Evolutionary conservation across 2,113 vertebrate genomes (phyloP), one percentile per base, ranked within the genome.

Genomic region (Natator depressus): DNA sequence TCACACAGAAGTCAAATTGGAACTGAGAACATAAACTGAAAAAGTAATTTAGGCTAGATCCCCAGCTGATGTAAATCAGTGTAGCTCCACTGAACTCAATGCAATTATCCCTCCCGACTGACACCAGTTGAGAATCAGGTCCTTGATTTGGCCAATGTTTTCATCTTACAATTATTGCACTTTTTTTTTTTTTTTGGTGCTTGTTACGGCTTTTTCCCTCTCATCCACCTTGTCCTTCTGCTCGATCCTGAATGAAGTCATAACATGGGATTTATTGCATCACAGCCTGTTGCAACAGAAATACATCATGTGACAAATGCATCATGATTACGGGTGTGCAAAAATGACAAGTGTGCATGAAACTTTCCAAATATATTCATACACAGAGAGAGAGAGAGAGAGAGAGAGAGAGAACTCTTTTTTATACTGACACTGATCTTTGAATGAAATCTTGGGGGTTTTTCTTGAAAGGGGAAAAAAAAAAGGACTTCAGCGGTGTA

Each of bases 351-450:
- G 31, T 38, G n/a, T 38, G 29, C 59, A 29, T 13, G 59, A 62
- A 27, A 62, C 11, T 62, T 62, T 62, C 29, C 57, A 59, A 29
- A 69, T 8, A 10, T 69, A 69, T n/a, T 8, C 10, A 59, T 13
- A 62, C 11, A 53, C 5, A 51, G 2, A 51, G 4, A 50, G 50
- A 50, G 49, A 50, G 16, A 53, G 16, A 50, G 49, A 50, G 16
- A 53, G 16, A 53, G 16, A 53, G 16, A 53, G 16, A 53, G 51
- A 55, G 10, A 57, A 57, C 10, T 57, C n/a, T 42, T 87, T 51
- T 24, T 19, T 38, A 8, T 47, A 0, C 22, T 42, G 24, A n/a
- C 46, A 82, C 9, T 47, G 2, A 13, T 2, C 1, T 3, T 62
- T 80, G 75, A 38, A 29, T 65, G 62, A 84, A 87, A 79, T 47